Base-by-base conservation (phyloP, 2,113 vertebrate genomes). In the Callopanchax toddi region DNA sequence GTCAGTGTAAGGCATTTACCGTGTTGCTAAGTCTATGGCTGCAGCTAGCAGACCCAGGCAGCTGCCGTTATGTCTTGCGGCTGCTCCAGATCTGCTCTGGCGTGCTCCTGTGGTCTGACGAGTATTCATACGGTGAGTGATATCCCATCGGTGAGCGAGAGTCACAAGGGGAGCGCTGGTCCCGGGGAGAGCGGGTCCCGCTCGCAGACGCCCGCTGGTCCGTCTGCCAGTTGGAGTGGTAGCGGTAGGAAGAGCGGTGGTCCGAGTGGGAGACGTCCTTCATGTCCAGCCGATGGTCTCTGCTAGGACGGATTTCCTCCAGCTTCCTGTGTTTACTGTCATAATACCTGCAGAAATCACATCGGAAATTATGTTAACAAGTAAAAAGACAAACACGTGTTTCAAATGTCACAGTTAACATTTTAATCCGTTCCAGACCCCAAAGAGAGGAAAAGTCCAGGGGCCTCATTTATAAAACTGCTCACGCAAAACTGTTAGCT, bases 1-100 rank as follows among this genome's bases (percentile, higher is more conserved):
- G 95, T 96, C 92, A 75, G 93, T 83, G 82, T 98, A 99, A 99
- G 97, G 96, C 96, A 97, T 96, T 93, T 93, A 91, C 92, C 95
- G 95, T 94, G 93, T 94, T 93, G 91, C 58, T 92, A 92, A 93
- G 95, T 94, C 92, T 96, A 94, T 95, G 95, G 95, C 95, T 95
- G 94, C 93, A 84, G 85, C 84, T 39, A 79, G 69, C 66, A 73
- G 74, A 67, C 70, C 79, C 34, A n/a, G 37, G 49, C 84, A 90
- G 89, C 89, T 86, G 84, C 79, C 78, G 96, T 94, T 98, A 99
- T 96, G 97, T 98, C 89, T 98, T 99, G 80, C 96, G 93, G 88
- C 91, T 91, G 87, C 93, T 96, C 97, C 97, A 99, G 71, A 94
- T 94, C 86, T 97, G 96, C 91, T 99, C 97, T 1, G 97, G 96